A percentile compares a stretch with the other conserved stretches of the same genome.
Evolutionary conservation across 1,140 invertebrate species (phyloP).

Genomic region (Helicorthomorpha holstii): DNA sequence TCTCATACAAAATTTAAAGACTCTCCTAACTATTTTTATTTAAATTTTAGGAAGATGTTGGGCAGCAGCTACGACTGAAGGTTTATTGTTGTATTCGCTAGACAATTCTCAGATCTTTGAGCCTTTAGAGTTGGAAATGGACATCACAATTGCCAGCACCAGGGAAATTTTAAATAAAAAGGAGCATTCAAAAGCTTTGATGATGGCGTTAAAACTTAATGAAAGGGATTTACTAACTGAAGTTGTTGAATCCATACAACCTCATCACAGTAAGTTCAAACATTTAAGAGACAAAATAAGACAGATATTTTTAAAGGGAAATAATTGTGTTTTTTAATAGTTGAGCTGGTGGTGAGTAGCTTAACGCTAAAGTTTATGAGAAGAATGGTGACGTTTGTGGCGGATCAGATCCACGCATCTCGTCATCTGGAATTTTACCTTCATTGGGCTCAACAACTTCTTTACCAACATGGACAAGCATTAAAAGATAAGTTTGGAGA

Average conservation of each 20-base stretch:
- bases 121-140: slow-evolving; percentile 64
- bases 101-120: slow-evolving; percentile 59
- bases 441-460: slow-evolving; percentile 49
- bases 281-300: neutral
- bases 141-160: slow-evolving; percentile 58
- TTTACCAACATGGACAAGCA: slow-evolving; percentile 40
- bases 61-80: slow-evolving; percentile 83
- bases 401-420: slow-evolving; percentile 49
- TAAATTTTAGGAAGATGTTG: slow-evolving; percentile 53
- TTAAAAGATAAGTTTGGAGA: no score
- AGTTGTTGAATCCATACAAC: slow-evolving; percentile 66
- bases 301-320: neutral
- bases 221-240: slow-evolving; percentile 56
- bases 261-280: slow-evolving; percentile 53
- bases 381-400: slow-evolving; percentile 48
- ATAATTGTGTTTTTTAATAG: slow-evolving; percentile 5
- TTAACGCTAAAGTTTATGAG: slow-evolving; percentile 58
- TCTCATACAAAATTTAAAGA: no score
- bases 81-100: slow-evolving; percentile 75
- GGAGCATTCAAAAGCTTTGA: slow-evolving; percentile 52
- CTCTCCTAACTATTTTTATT: no score
- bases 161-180: slow-evolving; percentile 39
- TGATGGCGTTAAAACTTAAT: slow-evolving; percentile 73
- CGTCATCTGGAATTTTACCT: slow-evolving; percentile 77
- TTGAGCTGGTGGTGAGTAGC: slow-evolving; percentile 13